Evolutionary conservation across 2,888 invertebrate species (phyloP).

Genomic region (Oxytorus armatus): DNA sequence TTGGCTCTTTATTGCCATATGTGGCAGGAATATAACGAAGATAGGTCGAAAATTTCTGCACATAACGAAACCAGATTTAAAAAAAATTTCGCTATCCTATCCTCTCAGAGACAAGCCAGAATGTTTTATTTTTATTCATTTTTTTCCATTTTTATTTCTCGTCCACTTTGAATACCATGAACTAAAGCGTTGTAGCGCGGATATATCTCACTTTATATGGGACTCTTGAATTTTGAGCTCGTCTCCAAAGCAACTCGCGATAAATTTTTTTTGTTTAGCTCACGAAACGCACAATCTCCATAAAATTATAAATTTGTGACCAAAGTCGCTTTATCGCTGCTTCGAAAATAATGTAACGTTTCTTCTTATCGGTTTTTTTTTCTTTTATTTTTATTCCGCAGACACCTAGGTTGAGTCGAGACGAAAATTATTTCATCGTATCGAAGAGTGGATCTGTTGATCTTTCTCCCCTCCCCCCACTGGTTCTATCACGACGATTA

Average conservation of each 20-base stretch:
- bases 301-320: neutral
- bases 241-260: neutral
- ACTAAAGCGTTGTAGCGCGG: neutral
- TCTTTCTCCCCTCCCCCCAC: constrained; percentile 37
- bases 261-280: neutral
- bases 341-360: neutral
- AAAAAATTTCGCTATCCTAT: constrained; percentile 3
- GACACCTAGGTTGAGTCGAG: neutral
- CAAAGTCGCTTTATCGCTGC: neutral
- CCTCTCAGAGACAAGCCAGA: constrained; percentile 4
- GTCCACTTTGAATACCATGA: constrained; percentile 21
- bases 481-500: constrained; percentile 48
- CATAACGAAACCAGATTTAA: constrained; percentile 11
- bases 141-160: constrained; percentile 14
- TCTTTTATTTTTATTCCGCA: neutral
- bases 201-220: neutral
- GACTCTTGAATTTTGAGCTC: constrained; percentile 5
- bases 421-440: constrained; percentile 38
- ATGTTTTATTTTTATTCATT: constrained; percentile 27
- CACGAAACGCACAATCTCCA: neutral
- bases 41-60: constrained; percentile 19
- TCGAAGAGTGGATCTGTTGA: constrained; percentile 40
- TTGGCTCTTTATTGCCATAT: constrained; percentile 5
- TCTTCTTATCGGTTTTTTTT: constrained; percentile 1
- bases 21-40: constrained; percentile 21